These are phyloP conservation scores for Tetragnatha versicolor DNA, from an alignment of 1,140 invertebrate genomes.

Conservation along the genomic window DNA sequence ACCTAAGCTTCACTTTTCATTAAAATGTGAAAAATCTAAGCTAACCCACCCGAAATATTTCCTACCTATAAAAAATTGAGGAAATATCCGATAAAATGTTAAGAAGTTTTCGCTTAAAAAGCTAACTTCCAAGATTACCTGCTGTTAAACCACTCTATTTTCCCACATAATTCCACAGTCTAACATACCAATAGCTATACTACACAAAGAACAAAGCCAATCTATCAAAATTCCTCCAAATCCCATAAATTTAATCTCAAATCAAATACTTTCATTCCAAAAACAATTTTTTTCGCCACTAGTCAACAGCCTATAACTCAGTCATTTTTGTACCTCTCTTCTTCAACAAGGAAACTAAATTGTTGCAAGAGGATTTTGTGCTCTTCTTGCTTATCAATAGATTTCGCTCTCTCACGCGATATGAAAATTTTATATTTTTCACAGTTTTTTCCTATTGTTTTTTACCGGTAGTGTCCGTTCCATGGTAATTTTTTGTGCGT, in stretches of 20 bases:
- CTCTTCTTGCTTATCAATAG: slow-evolving; percentile 1
- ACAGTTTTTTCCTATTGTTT: background rate
- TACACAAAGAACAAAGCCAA: too few relatives aligned
- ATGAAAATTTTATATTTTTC: slow-evolving; percentile 1
- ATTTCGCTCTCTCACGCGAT: background rate
- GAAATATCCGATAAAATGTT: too few relatives aligned
- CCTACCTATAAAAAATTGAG: too few relatives aligned
- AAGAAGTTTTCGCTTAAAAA: too few relatives aligned
- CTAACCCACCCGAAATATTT: too few relatives aligned
- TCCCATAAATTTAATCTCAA: slow-evolving; percentile 3
- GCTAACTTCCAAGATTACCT: too few relatives aligned
- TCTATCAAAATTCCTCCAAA: too few relatives aligned
- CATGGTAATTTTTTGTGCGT: background rate
- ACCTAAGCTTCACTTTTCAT: too few relatives aligned
- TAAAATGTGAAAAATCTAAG: too few relatives aligned
- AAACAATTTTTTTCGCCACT: background rate
- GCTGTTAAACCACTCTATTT: too few relatives aligned
- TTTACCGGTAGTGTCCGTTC: background rate
- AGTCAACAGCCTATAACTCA: background rate
- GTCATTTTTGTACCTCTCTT: background rate
- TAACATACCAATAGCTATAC: too few relatives aligned
- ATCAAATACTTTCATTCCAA: slow-evolving; percentile 9
- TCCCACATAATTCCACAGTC: too few relatives aligned
- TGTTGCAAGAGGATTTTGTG: background rate
- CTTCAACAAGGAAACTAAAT: background rate